Evolutionary conservation across 2,888 invertebrate species (phyloP).

Genomic region (Melinopterus prodromus): DNA sequence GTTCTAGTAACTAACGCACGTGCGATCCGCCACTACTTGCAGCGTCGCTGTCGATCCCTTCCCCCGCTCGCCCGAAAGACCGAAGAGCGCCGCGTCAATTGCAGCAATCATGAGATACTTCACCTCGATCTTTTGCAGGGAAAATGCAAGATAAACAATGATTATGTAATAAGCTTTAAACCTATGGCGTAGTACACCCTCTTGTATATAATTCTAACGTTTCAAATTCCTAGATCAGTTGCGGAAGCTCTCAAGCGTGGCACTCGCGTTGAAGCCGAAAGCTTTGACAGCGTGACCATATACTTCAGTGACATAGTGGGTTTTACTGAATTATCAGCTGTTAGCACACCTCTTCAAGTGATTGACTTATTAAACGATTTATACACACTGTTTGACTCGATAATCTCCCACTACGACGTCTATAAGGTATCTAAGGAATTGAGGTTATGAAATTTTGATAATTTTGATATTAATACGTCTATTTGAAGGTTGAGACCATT

Average conservation of each 20-base stretch:
- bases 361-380: slow-evolving; percentile 88
- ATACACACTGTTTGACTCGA: slow-evolving; percentile 88
- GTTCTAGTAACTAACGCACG: too few species aligned
- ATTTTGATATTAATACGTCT: too few species aligned
- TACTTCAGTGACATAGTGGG: slow-evolving; percentile 88
- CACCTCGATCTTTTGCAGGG: too few species aligned
- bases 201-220: slow-evolving; percentile 4
- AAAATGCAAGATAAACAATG: too few species aligned
- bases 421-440: slow-evolving; percentile 68
- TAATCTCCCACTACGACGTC: slow-evolving; percentile 86
- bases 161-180: too few species aligned
- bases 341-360: slow-evolving; percentile 83
- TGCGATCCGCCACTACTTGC: too few species aligned
- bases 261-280: slow-evolving; percentile 81
- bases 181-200: too few species aligned
- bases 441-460: not conserved
- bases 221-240: slow-evolving; percentile 69
- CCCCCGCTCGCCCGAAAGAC: too few species aligned
- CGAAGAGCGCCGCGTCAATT: too few species aligned
- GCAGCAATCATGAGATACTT: too few species aligned
- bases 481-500: slow-evolving; percentile 76
- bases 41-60: too few species aligned
- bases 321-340: slow-evolving; percentile 81
- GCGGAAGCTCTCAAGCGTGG: slow-evolving; percentile 83
- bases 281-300: slow-evolving; percentile 82